These are phyloP conservation scores for Solen grandis DNA, from an alignment of 1,140 invertebrate species.

Conservation along the genomic window DNA sequence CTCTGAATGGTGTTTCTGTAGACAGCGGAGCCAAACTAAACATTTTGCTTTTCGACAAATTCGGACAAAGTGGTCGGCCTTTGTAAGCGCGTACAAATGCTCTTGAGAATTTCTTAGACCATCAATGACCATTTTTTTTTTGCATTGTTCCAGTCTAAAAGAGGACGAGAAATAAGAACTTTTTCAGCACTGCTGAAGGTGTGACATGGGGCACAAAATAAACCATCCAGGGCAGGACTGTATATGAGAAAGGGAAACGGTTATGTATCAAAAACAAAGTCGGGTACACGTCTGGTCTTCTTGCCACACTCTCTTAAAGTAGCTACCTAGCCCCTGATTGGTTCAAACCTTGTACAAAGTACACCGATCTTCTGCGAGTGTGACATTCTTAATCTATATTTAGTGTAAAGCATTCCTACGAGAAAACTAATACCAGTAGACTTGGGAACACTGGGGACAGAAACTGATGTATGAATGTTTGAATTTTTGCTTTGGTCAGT, in stretches of 20 bases:
- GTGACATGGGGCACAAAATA: not conserved
- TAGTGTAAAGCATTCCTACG: not conserved
- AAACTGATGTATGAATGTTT: too few species aligned
- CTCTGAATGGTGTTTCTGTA: too few species aligned
- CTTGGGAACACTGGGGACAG: too few species aligned
- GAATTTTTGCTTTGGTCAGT: too few species aligned
- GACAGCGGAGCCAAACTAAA: not conserved
- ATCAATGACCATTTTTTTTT: not conserved
- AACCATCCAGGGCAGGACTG: not conserved
- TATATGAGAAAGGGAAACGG: not conserved
- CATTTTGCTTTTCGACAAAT: not conserved
- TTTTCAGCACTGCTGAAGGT: not conserved
- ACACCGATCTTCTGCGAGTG: not conserved
- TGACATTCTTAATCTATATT: not conserved
- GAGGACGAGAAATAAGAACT: not conserved
- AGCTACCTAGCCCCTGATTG: not conserved
- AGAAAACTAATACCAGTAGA: too few species aligned
- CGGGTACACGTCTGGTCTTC: not conserved
- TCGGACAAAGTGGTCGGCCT: too few species aligned
- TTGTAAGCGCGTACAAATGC: not conserved
- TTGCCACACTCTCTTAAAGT: constrained; percentile 4
- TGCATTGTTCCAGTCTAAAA: constrained; percentile 2
- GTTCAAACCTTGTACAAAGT: not conserved
- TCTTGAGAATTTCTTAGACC: not conserved
- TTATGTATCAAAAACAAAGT: not conserved